Evolutionary conservation across 2,888 invertebrate genomes (phyloP), one percentile per base, ranked within the genome.

Genomic region (Argyresthia goedartella): DNA sequence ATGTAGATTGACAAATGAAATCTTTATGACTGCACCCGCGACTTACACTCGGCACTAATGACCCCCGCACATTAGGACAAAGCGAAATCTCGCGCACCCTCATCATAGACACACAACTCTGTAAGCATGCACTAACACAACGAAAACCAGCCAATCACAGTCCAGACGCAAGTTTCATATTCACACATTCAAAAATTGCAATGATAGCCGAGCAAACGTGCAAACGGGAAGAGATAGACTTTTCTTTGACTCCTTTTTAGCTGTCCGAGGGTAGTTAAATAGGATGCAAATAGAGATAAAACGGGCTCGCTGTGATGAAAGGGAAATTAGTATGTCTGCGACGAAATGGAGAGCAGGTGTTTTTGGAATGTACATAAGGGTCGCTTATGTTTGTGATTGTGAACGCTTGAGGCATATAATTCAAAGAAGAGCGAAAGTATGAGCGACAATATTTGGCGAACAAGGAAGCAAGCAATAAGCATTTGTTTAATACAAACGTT

Each of bases 271-370:
- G 73, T 71, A 73, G 72, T 66, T 84, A 81, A 85, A 85, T 80
- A 81, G 76, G 82, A 84, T 84, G 82, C 77, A 85, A 85, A 84
- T 77, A 82, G 63, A 78, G 84, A 85, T 85, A 85, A 64, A 65
- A 71, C 64, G 67, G 64, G 65, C 62, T 66, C 65, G 65, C 59
- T 16, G 63, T 62, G 80, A 81, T 62, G 80, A 81, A 82, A 81
- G 73, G 67, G 61, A 66, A 71, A 76, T 77, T 76, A 71, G 61
- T 59, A 54, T 60, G 68, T 61, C 64, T 63, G 55, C 52, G 51
- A 8, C 11, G 35, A 14, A 13, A 48, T 36, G 44, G 51, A 50
- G 50, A 49, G 53, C 50, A 56, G 50, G 55, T 55, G 57, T 54
- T 53, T 56, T 58, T 59, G 58, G 53, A 59, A 57, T 55, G 42